A percentile compares a stretch with the other conserved stretches of the same genome.
Evolutionary conservation across 2,888 invertebrate genomes (phyloP).

Genomic region (Zhuqinia jingwanae): DNA sequence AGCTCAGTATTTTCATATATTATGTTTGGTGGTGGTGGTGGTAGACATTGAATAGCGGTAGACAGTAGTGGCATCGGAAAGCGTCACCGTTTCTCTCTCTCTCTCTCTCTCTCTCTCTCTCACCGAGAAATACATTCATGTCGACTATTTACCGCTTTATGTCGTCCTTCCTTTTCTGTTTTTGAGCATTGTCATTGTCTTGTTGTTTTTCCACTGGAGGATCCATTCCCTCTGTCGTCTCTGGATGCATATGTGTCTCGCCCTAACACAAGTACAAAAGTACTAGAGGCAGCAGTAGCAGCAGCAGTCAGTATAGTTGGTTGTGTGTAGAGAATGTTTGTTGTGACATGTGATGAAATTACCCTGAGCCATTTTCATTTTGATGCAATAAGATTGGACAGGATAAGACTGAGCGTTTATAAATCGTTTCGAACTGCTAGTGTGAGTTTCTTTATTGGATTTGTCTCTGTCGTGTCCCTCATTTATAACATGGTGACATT

Average conservation of each 20-base stretch:
- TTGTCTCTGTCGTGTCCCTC: slow-evolving; percentile 72
- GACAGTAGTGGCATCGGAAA: too few relatives aligned
- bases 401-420: slow-evolving; percentile 74
- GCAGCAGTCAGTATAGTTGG: not conserved
- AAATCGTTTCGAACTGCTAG: slow-evolving; percentile 73
- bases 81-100: not conserved
- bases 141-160: slow-evolving; percentile 23
- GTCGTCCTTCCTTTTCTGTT: not conserved
- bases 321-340: slow-evolving; percentile 26
- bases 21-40: too few relatives aligned
- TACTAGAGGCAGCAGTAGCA: too few relatives aligned
- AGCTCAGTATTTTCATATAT: slow-evolving; percentile 33
- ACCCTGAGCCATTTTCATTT: slow-evolving; percentile 73
- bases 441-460: slow-evolving; percentile 74
- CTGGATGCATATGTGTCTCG: too few relatives aligned
- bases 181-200: slow-evolving; percentile 28
- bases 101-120: not conserved
- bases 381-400: slow-evolving; percentile 74
- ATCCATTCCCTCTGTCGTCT: not conserved
- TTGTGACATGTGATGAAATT: slow-evolving; percentile 71
- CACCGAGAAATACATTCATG: too few relatives aligned
- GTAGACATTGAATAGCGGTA: not conserved
- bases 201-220: slow-evolving; percentile 40
- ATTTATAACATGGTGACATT: slow-evolving; percentile 72
- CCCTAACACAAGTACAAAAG: too few relatives aligned